Conservation (phyloP, 2,113 vertebrate species). For the Strix uralensis region DNA sequence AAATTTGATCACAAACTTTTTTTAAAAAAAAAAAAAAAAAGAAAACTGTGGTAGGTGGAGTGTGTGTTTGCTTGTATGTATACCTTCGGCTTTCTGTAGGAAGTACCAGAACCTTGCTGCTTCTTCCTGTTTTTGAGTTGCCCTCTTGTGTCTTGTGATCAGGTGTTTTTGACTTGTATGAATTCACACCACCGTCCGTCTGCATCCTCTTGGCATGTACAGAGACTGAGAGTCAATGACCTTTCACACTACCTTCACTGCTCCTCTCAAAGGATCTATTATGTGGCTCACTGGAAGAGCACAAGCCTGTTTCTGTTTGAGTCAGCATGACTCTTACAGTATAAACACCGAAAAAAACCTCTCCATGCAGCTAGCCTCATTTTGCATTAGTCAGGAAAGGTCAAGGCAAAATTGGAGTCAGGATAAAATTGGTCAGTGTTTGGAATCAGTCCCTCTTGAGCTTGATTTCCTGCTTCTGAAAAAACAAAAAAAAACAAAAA, state of each 20-base stretch:
- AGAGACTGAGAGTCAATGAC: slow-evolving; percentile 41
- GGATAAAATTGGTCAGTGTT: slow-evolving; percentile 59
- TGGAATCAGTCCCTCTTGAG: slow-evolving; percentile 54
- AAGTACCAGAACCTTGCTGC: background rate
- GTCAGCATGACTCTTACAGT: slow-evolving; percentile 62
- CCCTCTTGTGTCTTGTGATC: slow-evolving; percentile 23
- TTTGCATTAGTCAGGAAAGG: slow-evolving; percentile 67
- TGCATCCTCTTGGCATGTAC: slow-evolving; percentile 28
- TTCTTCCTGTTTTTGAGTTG: slow-evolving; percentile 18
- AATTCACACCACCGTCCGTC: background rate
- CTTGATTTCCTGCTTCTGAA: slow-evolving; percentile 39
- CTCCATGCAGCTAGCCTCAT: background rate
- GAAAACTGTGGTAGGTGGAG: background rate
- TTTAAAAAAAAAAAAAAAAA: background rate
- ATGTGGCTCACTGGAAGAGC: slow-evolving; percentile 51
- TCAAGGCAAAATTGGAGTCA: slow-evolving; percentile 47
- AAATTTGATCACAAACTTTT: background rate
- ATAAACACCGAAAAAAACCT: slow-evolving; percentile 40
- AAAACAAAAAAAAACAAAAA: background rate
- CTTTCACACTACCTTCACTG: slow-evolving; percentile 49
- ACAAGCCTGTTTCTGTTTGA: slow-evolving; percentile 61
- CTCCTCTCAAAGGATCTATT: slow-evolving; percentile 65
- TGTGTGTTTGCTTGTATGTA: background rate
- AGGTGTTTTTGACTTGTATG: slow-evolving; percentile 8
- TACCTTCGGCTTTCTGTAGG: background rate